Percentiles rank a stretch among this genome's conserved stretches.
Evolutionary conservation across 2,888 invertebrate genomes (phyloP).

Genomic region (Chydorus sphaericus): DNA sequence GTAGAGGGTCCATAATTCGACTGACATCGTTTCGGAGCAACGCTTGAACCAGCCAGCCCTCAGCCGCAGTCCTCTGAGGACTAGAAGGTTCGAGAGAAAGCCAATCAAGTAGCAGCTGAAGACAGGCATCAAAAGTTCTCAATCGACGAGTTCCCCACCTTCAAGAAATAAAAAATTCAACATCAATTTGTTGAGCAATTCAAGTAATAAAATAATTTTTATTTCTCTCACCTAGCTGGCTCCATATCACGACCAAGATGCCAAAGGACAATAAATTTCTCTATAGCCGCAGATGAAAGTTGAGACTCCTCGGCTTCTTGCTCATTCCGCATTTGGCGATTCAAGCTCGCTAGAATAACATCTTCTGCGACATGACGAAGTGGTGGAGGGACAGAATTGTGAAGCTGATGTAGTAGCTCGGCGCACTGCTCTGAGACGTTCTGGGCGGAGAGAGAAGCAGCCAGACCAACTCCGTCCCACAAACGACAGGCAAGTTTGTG

Average conservation of each 20-base stretch:
- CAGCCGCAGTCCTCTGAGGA: background rate
- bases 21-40: conserved; percentile 60
- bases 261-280: conserved; percentile 54
- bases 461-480: conserved; percentile 50
- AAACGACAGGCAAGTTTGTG: conserved; percentile 51
- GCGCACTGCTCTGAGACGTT: conserved; percentile 52
- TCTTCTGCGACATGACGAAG: conserved; percentile 46
- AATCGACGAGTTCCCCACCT: background rate
- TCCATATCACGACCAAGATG: conserved; percentile 57
- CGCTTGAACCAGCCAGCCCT: conserved; percentile 26
- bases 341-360: conserved; percentile 41
- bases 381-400: conserved; percentile 45
- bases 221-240: conserved; percentile 17
- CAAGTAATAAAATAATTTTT: background rate
- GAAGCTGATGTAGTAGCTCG: conserved; percentile 58
- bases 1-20: conserved; percentile 58
- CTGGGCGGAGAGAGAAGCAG: conserved; percentile 40
- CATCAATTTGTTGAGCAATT: background rate
- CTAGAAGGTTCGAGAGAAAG: conserved; percentile 25
- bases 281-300: conserved; percentile 46
- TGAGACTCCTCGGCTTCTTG: conserved; percentile 20
- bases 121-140: conserved; percentile 5
- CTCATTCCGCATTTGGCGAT: conserved; percentile 28
- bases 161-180: background rate
- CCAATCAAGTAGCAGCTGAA: conserved; percentile 44